Conservation (phyloP, 2,797 vertebrate species). For the Phrynocephalus vlangalii region DNA sequence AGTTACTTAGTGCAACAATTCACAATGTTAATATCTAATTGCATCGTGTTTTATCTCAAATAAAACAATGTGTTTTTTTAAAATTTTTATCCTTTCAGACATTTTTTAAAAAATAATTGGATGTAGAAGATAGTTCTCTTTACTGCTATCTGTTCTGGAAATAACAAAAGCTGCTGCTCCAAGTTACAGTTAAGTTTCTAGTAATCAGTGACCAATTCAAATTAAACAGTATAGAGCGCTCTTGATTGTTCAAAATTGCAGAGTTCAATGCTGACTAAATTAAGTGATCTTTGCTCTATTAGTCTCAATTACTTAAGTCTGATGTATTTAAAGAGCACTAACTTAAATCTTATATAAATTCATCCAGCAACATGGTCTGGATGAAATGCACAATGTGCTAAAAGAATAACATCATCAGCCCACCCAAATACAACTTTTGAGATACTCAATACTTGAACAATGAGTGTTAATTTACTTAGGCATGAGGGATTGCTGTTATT, state of each 20-base stretch:
- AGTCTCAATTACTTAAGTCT: not conserved
- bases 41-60: not conserved
- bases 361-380: not conserved
- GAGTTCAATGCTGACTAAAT: not conserved
- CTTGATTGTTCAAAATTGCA: not conserved
- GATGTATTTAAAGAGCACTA: not conserved
- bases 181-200: not conserved
- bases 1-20: not conserved
- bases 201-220: not conserved
- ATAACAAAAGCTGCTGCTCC: not conserved
- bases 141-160: not conserved
- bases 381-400: not conserved
- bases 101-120: not conserved
- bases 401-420: not conserved
- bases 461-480: not conserved
- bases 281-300: not conserved
- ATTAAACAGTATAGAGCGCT: not conserved
- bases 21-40: not conserved
- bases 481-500: not conserved
- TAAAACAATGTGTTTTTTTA: no score
- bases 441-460: not conserved
- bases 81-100: not conserved
- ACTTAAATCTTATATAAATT: no score
- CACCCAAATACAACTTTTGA: not conserved
- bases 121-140: not conserved